phyloP scores from a whole-genome alignment of 2,113 vertebrate species.

The Plectropomus leopardus region DNA sequence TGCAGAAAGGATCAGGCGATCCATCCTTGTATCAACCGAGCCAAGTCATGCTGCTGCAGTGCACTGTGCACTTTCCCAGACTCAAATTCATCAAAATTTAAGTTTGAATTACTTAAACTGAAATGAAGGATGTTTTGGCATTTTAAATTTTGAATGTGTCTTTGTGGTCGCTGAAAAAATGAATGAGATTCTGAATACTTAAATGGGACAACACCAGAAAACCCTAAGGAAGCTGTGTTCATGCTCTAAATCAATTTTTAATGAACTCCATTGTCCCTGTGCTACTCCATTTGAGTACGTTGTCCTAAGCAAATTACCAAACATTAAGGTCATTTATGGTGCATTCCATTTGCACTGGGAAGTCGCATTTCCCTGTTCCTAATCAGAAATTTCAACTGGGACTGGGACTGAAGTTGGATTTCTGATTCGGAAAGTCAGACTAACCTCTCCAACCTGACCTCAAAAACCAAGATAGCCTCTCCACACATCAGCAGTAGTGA shows the following conservation, averaged over 20 bases:
- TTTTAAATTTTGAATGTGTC: background rate
- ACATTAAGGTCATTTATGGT: background rate
- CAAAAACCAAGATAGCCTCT: no score
- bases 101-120: background rate
- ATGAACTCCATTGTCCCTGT: background rate
- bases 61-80: background rate
- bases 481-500: no score
- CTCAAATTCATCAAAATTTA: background rate
- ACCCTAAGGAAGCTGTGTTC: background rate
- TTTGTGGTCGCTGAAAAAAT: background rate
- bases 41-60: background rate
- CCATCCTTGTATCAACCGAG: background rate
- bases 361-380: no score
- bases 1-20: background rate
- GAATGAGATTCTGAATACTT: background rate
- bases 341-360: no score
- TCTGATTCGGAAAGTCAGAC: no score
- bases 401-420: no score
- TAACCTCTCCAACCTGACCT: no score
- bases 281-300: background rate
- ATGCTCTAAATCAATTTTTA: conserved; percentile 15
- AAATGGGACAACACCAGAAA: conserved; percentile 1
- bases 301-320: background rate
- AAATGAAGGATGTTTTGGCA: background rate
- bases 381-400: no score